These are phyloP conservation scores for Nesoenas mayeri DNA, from an alignment of 2,113 vertebrate genomes.

Conservation along the genomic window DNA sequence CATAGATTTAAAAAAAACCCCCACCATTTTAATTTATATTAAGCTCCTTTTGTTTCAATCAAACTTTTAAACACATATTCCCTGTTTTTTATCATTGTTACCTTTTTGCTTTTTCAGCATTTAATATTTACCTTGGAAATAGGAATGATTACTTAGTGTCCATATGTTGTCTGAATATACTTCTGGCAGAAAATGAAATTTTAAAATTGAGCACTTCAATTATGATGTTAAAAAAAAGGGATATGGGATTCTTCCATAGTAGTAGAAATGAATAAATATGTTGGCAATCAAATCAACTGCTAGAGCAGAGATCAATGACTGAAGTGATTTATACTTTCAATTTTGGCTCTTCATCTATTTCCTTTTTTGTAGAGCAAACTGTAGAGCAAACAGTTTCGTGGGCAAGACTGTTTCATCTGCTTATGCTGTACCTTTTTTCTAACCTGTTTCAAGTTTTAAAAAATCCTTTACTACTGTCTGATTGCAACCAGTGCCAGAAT, in stretches of 20 bases:
- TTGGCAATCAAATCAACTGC: background rate
- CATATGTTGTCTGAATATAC: background rate
- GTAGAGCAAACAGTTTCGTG: background rate
- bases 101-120: background rate
- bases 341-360: background rate
- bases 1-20: background rate
- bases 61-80: background rate
- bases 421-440: background rate
- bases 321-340: background rate
- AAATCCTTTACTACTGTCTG: background rate
- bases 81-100: background rate
- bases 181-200: background rate
- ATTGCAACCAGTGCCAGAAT: background rate
- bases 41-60: background rate
- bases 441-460: background rate
- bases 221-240: background rate
- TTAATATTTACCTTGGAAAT: background rate
- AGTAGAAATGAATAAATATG: background rate
- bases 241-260: background rate
- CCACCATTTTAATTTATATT: background rate
- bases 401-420: background rate
- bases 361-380: background rate
- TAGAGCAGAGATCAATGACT: background rate
- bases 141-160: background rate
- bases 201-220: background rate